phyloP scores from a whole-genome alignment of 2,797 vertebrate species.

The Xyrichtys novacula region DNA sequence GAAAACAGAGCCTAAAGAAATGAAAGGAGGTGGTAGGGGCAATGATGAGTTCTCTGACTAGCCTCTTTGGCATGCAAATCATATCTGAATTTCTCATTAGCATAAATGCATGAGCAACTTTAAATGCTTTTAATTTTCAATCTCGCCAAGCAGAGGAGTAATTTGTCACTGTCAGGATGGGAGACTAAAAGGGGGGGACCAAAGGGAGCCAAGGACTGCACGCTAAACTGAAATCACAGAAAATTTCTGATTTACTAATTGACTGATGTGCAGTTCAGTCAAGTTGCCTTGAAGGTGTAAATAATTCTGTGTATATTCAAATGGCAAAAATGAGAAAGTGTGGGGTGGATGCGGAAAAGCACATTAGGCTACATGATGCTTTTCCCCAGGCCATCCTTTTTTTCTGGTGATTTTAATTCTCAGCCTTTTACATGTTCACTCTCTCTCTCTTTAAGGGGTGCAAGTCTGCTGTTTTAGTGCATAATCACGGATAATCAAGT shows the following conservation, averaged over 20 bases:
- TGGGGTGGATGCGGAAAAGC: constrained; percentile 83
- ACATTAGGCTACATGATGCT: constrained; percentile 70
- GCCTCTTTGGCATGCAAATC: constrained; percentile 99
- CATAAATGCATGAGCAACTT: constrained; percentile 99
- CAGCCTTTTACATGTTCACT: constrained; percentile 68
- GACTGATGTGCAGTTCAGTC: constrained; percentile 98
- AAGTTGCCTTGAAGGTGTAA: constrained; percentile 97
- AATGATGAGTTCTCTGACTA: constrained; percentile 95
- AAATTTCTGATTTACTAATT: constrained; percentile 99
- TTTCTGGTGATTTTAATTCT: constrained; percentile 79
- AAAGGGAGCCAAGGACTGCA: constrained; percentile 92
- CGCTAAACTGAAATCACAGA: constrained; percentile 99
- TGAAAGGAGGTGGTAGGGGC: constrained; percentile 69
- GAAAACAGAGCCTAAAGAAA: constrained; percentile 81
- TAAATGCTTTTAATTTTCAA: constrained; percentile 99
- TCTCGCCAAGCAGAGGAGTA: constrained; percentile 99
- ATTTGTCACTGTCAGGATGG: constrained; percentile 99
- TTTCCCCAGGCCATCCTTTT: constrained; percentile 83
- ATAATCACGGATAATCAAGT: constrained; percentile 82
- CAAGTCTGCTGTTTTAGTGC: constrained; percentile 73
- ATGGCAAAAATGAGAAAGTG: constrained; percentile 72
- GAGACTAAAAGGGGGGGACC: constrained; percentile 91
- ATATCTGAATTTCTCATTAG: constrained; percentile 99
- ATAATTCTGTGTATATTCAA: constrained; percentile 91
- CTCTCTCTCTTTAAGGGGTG: constrained; percentile 62